phyloP scores from a whole-genome alignment of 2,113 vertebrate genomes.

The Martes martes region DNA sequence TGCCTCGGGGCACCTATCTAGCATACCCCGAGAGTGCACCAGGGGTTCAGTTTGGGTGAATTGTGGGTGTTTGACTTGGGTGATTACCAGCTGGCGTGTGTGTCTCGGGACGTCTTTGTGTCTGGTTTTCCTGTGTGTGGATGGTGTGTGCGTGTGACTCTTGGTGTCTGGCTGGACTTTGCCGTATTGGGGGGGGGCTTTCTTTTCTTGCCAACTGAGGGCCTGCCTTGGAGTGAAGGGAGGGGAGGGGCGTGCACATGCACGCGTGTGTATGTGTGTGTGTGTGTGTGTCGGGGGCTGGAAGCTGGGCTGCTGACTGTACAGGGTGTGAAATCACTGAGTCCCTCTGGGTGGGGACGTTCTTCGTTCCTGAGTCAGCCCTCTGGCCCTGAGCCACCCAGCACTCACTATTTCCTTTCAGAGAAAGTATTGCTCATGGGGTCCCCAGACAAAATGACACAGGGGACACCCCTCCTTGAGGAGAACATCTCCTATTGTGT shows the following conservation, averaged over 20 bases:
- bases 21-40: rapidly evolving
- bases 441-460: slow-evolving; percentile 33
- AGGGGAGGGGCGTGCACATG: background rate
- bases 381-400: slow-evolving; percentile 77
- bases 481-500: background rate
- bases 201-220: background rate
- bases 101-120: background rate
- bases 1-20: background rate
- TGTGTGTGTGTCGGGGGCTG: no score
- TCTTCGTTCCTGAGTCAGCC: slow-evolving; percentile 78
- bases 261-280: background rate
- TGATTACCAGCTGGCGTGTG: background rate
- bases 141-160: background rate
- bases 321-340: slow-evolving; percentile 73
- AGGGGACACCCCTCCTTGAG: background rate
- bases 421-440: slow-evolving; percentile 77
- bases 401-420: slow-evolving; percentile 83
- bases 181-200: background rate
- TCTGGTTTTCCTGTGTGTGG: background rate
- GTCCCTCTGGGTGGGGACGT: slow-evolving; percentile 59
- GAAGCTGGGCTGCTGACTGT: slow-evolving; percentile 73
- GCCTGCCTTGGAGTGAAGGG: background rate
- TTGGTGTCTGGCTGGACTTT: background rate
- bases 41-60: background rate
- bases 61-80: background rate